Percentiles rank a stretch among this genome's conserved stretches.
Conservation (phyloP, 2,888 invertebrate species). For the Limnephilus marmoratus region DNA sequence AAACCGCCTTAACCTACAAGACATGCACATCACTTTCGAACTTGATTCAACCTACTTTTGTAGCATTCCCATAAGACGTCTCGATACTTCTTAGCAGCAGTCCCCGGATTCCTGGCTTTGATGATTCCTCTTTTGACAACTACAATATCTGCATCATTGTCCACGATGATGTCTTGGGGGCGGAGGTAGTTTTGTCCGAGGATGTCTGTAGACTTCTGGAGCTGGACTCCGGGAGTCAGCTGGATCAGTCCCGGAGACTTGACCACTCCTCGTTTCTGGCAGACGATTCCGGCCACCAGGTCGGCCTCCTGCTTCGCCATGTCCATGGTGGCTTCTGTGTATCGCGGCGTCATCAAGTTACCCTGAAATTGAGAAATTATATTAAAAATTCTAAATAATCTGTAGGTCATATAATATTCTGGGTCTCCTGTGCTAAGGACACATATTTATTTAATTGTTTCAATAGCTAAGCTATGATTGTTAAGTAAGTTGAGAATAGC, state of each 20-base stretch:
- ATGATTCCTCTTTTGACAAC: slow-evolving; percentile 97
- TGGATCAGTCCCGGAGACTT: slow-evolving; percentile 89
- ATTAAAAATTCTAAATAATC: background rate
- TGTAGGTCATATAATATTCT: no score
- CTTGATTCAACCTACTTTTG: slow-evolving; percentile 70
- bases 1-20: background rate
- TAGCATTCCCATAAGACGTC: slow-evolving; percentile 82
- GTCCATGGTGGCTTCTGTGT: slow-evolving; percentile 82
- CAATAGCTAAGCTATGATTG: no score
- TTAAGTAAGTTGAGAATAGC: no score
- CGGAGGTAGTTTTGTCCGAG: slow-evolving; percentile 93
- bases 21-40: background rate
- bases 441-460: no score
- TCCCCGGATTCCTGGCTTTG: slow-evolving; percentile 80
- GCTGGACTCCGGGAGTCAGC: slow-evolving; percentile 94
- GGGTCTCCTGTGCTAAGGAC: no score
- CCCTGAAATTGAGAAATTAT: slow-evolving; percentile 68
- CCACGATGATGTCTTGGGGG: slow-evolving; percentile 87
- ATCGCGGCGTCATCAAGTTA: slow-evolving; percentile 80
- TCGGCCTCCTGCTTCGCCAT: slow-evolving; percentile 85
- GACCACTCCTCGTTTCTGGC: slow-evolving; percentile 85
- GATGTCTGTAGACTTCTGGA: slow-evolving; percentile 82
- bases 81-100: slow-evolving; percentile 84
- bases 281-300: slow-evolving; percentile 92
- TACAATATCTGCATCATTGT: slow-evolving; percentile 92